Percentiles rank a stretch among this genome's conserved stretches.
Conservation (phyloP, 2,113 vertebrate genomes). For the Malurus cyaneus region DNA sequence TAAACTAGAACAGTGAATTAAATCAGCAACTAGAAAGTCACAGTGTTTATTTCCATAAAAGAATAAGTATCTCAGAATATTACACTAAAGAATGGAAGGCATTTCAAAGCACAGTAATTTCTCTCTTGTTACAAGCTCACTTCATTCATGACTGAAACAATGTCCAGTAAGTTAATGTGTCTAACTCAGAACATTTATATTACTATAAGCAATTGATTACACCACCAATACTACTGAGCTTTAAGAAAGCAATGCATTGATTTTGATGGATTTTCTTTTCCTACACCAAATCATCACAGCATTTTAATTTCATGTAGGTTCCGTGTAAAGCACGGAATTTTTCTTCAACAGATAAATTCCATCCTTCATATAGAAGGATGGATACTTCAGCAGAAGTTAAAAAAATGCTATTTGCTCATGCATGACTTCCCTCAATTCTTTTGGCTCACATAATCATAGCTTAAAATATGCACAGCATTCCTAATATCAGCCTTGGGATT, state of each 20-base stretch:
- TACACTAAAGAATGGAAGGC: constrained; percentile 19
- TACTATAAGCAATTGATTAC: not conserved
- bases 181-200: not conserved
- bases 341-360: not conserved
- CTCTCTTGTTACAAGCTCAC: not conserved
- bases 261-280: not conserved
- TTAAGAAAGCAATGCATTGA: not conserved
- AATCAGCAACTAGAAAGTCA: constrained; percentile 2
- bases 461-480: not conserved
- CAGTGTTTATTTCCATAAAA: constrained; percentile 4
- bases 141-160: not conserved
- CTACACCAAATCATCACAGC: not conserved
- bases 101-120: not conserved
- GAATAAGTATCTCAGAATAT: not conserved
- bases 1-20: not conserved
- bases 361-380: not conserved
- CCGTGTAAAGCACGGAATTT: not conserved
- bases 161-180: not conserved
- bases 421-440: not conserved
- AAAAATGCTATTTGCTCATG: not conserved
- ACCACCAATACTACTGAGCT: not conserved
- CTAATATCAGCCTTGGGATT: not conserved
- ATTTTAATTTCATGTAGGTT: not conserved
- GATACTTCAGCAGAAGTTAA: not conserved
- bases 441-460: not conserved